Evolutionary conservation across 2,797 vertebrate genomes (phyloP).

Genomic region (Sebastes trivittatus): DNA sequence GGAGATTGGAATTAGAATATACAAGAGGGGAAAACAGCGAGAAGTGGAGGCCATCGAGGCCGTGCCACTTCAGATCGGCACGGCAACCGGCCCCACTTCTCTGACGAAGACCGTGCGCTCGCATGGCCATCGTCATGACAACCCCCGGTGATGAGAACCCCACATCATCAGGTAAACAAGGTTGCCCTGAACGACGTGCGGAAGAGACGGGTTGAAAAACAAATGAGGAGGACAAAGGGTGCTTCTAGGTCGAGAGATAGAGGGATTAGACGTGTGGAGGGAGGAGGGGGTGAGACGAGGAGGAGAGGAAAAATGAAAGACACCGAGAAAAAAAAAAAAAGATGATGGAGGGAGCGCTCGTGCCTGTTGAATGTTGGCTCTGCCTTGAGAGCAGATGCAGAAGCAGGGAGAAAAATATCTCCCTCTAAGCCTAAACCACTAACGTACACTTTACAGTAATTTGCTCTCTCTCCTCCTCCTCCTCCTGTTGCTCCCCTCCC

Average conservation of each 20-base stretch:
- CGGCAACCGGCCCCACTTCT: conserved; percentile 74
- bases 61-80: conserved; percentile 81
- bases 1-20: conserved; percentile 76
- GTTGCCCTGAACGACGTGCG: conserved; percentile 67
- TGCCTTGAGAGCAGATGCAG: conserved; percentile 72
- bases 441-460: conserved; percentile 72
- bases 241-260: conserved; percentile 70
- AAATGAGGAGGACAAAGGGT: conserved; percentile 69
- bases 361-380: conserved; percentile 77
- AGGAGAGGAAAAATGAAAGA: conserved; percentile 21
- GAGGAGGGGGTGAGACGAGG: not conserved
- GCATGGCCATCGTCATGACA: conserved; percentile 78
- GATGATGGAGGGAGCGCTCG: conserved; percentile 32
- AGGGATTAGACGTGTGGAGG: conserved; percentile 45
- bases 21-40: conserved; percentile 70
- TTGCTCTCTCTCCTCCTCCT: conserved; percentile 31
- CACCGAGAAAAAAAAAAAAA: not conserved
- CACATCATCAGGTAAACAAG: conserved; percentile 83
- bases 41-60: conserved; percentile 74
- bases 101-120: conserved; percentile 47
- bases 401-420: conserved; percentile 68
- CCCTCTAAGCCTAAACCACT: conserved; percentile 66
- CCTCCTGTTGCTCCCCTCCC: not conserved
- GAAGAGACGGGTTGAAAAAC: conserved; percentile 38
- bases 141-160: conserved; percentile 69